Conservation (phyloP, 2,797 vertebrate genomes). For the Echiichthys vipera region DNA sequence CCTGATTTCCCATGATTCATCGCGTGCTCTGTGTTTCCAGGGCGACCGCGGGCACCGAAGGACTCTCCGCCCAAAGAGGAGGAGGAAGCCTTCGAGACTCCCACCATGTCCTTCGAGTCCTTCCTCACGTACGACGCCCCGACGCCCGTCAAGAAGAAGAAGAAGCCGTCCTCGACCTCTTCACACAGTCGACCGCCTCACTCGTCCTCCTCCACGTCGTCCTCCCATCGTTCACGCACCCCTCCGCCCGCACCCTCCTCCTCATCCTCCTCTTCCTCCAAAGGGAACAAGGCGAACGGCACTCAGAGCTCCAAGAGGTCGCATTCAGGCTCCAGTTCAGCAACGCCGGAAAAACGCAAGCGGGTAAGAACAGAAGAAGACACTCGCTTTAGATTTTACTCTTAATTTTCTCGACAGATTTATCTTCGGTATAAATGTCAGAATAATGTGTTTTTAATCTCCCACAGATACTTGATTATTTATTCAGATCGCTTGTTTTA, state of each 20-base stretch:
- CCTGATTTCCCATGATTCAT: not conserved
- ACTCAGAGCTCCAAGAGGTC: constrained; percentile 72
- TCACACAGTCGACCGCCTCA: constrained; percentile 68
- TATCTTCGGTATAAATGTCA: not conserved
- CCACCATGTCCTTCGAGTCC: constrained; percentile 97
- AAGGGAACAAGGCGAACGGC: constrained; percentile 80
- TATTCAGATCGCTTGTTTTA: too few species aligned
- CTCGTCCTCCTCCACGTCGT: constrained; percentile 55
- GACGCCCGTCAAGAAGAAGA: constrained; percentile 91
- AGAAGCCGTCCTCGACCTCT: constrained; percentile 75
- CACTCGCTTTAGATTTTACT: not conserved
- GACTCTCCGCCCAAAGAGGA: constrained; percentile 71
- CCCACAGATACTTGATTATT: too few species aligned
- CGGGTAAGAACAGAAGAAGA: constrained; percentile 63
- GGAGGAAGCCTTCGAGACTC: constrained; percentile 87
- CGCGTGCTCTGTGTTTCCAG: constrained; percentile 57
- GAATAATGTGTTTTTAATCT: not conserved
- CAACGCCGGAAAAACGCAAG: constrained; percentile 81
- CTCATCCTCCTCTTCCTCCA: constrained; percentile 76
- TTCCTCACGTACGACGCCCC: constrained; percentile 97
- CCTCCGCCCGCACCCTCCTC: constrained; percentile 40
- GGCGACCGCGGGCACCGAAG: constrained; percentile 65
- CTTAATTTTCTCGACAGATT: not conserved
- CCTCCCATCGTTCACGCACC: constrained; percentile 56
- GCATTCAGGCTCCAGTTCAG: constrained; percentile 65